Evolutionary conservation across 2,113 vertebrate species (phyloP).

Genomic region (Zapus hudsonius): DNA sequence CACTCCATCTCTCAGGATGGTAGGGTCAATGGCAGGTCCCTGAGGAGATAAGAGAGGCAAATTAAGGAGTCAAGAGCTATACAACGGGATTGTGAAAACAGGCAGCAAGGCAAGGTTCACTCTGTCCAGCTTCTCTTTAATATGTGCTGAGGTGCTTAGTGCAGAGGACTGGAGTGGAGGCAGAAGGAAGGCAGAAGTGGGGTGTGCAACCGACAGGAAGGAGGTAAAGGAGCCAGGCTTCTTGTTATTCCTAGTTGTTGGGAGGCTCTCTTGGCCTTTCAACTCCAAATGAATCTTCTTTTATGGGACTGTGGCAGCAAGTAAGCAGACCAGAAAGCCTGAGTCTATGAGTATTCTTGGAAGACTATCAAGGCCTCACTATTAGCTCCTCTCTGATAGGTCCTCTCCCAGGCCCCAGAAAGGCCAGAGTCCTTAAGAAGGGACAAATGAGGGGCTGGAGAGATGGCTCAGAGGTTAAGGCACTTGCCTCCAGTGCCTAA

Average conservation of each 20-base stretch:
- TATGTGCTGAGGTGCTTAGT: not conserved
- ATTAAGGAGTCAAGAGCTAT: not conserved
- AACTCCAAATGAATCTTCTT: not conserved
- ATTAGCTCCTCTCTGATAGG: constrained; percentile 10
- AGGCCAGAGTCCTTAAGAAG: not conserved
- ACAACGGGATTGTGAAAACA: not conserved
- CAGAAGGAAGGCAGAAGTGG: not conserved
- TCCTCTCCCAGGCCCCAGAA: not conserved
- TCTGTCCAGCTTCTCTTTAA: not conserved
- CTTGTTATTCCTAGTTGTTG: not conserved
- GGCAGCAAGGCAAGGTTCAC: not conserved
- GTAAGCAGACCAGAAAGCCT: not conserved
- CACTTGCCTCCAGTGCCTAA: no score
- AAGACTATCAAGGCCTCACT: not conserved
- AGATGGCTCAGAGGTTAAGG: no score
- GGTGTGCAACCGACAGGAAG: not conserved
- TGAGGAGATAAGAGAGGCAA: not conserved
- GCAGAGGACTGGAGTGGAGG: not conserved
- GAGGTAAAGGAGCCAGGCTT: not conserved
- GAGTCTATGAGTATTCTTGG: not conserved
- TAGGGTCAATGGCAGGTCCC: constrained; percentile 25
- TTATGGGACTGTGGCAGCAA: not conserved
- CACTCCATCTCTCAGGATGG: not conserved
- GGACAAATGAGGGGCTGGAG: no score
- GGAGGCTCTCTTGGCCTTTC: not conserved